phyloP scores from a whole-genome alignment of 2,888 invertebrate species.

The Merodon equestris region DNA sequence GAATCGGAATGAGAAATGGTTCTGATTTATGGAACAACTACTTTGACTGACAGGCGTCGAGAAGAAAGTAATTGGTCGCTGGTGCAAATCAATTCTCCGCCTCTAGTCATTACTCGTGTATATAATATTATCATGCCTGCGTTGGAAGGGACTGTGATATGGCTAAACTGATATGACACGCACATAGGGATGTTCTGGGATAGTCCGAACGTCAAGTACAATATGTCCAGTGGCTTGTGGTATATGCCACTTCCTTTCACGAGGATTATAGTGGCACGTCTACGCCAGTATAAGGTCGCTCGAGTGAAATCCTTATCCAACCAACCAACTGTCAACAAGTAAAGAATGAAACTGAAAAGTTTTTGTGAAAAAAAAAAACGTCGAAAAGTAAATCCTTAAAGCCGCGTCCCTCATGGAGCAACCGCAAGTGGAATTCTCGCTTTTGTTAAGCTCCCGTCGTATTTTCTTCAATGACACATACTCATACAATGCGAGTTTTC shows the following conservation, averaged over 20 bases:
- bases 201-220: no score
- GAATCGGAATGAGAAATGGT: conserved; percentile 64
- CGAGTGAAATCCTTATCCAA: background rate
- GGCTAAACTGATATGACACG: background rate
- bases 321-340: background rate
- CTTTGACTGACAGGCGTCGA: conserved; percentile 61
- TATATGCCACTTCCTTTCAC: no score
- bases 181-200: no score
- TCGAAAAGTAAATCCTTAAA: conserved; percentile 47
- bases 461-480: conserved; percentile 34
- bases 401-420: conserved; percentile 39
- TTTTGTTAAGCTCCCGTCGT: conserved; percentile 45
- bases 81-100: conserved; percentile 61
- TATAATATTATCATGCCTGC: background rate
- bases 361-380: background rate
- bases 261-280: no score
- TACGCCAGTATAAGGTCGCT: no score
- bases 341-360: conserved; percentile 7
- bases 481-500: conserved; percentile 29
- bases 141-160: conserved; percentile 52
- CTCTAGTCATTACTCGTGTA: conserved; percentile 41
- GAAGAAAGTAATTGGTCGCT: conserved; percentile 62
- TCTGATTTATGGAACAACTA: conserved; percentile 66
- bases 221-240: no score
- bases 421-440: conserved; percentile 44